Conservation (phyloP, 2,797 vertebrate genomes). For the Clarias laeviceps region DNA sequence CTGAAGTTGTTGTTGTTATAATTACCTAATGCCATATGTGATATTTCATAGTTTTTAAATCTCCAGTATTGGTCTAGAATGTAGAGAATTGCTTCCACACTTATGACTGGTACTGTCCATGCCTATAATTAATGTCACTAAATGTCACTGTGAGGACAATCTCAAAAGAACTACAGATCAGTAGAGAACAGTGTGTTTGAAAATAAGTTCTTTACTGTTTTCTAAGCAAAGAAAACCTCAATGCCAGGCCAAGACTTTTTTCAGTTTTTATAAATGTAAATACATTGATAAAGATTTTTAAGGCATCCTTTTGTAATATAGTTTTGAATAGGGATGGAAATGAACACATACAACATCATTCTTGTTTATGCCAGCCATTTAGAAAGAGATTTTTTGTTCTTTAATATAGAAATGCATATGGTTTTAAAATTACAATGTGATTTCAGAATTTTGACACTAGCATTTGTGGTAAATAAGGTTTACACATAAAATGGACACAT, state of each 20-base stretch:
- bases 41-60: too few relatives aligned
- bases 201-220: not conserved
- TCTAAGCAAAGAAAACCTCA: not conserved
- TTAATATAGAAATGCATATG: not conserved
- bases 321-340: not conserved
- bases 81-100: too few relatives aligned
- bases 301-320: not conserved
- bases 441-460: not conserved
- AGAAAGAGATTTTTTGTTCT: not conserved
- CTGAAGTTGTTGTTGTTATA: too few relatives aligned
- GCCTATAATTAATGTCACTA: not conserved
- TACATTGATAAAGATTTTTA: not conserved
- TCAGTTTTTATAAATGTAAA: not conserved
- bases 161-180: too few relatives aligned
- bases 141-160: slow-evolving; percentile 3
- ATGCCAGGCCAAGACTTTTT: not conserved
- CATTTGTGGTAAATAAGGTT: not conserved
- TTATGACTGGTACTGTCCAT: not conserved
- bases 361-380: not conserved
- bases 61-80: too few relatives aligned
- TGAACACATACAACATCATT: not conserved
- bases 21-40: too few relatives aligned
- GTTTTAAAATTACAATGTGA: not conserved
- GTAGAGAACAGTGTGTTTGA: not conserved
- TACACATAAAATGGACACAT: not conserved